Base-by-base conservation (phyloP, 2,113 vertebrate species). In the Dromas ardeola region DNA sequence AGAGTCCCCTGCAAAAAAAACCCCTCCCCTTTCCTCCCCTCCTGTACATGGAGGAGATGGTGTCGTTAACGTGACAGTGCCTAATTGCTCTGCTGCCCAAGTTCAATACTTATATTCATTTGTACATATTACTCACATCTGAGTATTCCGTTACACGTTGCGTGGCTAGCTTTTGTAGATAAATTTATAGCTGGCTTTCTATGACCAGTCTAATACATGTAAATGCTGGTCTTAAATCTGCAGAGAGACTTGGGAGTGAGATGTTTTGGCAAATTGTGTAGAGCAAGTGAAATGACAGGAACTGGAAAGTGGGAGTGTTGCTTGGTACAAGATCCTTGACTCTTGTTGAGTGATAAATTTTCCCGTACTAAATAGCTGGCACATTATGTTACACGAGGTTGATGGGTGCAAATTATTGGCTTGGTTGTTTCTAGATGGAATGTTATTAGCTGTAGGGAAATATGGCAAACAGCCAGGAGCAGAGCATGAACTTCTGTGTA, bases 11-110 rank as follows among this genome's bases (percentile, higher is more conserved):
- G 3, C 32, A 62, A 40, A 5, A 15, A 49, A 71, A 36, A 49
- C 2, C 42, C 38, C 17, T 67, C 27, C 65, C 34, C 18, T 36
- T 50, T 8, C 61, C 65, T 61, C 11, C 26, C 29, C 50, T 40
- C 69, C 10, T 1, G 0, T 6, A 8, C 40, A 0, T 3, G 17
- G 36, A 38, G 62, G 58, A 23, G 53, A 5, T 3, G 45, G 9
- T 34, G 61, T 1, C 16, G 30, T 38, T 69, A 29, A 50, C 10
- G 36, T 42, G 36, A 17, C 70, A 52, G 16, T 16, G 25, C 10
- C 26, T 77, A 34, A 86, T 45, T 72, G 61, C 71, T 55, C 43
- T 2, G 10, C 5, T 11, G 50, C 23, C 71, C 62, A 14, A 6
- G 29, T 6, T 16, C 84, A 49, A 21, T 55, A 50, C 58, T 74